Evolutionary conservation across 2,113 vertebrate genomes (phyloP).

Genomic region (Gnathonemus longibarbis): DNA sequence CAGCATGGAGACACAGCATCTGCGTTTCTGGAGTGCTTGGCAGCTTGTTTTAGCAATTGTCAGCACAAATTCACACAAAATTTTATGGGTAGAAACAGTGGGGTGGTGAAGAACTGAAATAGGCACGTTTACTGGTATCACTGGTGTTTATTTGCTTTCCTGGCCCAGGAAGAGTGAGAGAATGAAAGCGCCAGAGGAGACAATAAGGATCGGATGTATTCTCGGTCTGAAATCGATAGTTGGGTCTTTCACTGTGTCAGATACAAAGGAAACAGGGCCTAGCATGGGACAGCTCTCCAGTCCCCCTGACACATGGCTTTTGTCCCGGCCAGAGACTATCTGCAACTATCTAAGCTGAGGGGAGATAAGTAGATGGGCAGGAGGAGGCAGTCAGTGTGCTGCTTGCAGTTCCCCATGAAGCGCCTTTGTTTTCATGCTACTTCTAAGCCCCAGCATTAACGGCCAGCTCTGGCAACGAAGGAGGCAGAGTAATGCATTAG

Average conservation of each 20-base stretch:
- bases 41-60: background rate
- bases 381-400: conserved; percentile 24
- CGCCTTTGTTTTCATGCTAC: background rate
- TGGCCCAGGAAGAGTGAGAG: conserved; percentile 2
- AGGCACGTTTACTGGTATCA: background rate
- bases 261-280: conserved; percentile 42
- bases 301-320: conserved; percentile 33
- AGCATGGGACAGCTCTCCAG: conserved; percentile 50
- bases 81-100: background rate
- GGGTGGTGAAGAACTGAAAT: background rate
- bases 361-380: conserved; percentile 41
- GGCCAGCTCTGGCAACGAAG: background rate
- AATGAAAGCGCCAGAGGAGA: background rate
- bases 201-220: conserved; percentile 11
- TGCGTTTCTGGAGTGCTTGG: background rate
- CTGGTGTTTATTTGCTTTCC: conserved; percentile 20
- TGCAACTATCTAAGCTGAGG: conserved; percentile 51
- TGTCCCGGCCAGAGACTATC: conserved; percentile 43
- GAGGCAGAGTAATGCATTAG: background rate
- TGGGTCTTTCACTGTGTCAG: conserved; percentile 27
- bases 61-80: background rate
- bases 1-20: background rate
- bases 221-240: conserved; percentile 46
- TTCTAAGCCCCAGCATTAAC: background rate
- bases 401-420: conserved; percentile 63